phyloP scores from a whole-genome alignment of 1,140 invertebrate species.

The Scaptomyza montana region DNA sequence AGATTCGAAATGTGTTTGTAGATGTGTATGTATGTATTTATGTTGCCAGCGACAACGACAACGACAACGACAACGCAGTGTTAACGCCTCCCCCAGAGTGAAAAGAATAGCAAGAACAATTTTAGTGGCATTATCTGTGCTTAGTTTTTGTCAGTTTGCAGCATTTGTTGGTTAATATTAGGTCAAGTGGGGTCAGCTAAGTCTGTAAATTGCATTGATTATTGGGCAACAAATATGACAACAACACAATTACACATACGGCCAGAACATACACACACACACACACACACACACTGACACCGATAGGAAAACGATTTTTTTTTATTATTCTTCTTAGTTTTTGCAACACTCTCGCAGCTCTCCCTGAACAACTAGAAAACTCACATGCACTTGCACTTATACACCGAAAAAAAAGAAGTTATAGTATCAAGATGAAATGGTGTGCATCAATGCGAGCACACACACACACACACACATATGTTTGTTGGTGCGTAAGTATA shows the following conservation, averaged over 20 bases:
- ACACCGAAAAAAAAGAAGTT: background rate
- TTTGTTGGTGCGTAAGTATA: too few species aligned
- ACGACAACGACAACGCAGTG: slow-evolving; percentile 23
- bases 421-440: slow-evolving; percentile 22
- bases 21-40: background rate
- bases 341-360: background rate
- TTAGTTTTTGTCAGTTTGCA: background rate
- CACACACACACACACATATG: background rate
- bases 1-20: background rate
- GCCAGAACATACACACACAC: background rate
- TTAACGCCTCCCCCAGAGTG: slow-evolving; percentile 26
- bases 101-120: background rate
- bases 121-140: slow-evolving; percentile 2
- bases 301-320: background rate
- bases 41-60: slow-evolving; percentile 17
- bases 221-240: slow-evolving; percentile 16
- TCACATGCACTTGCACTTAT: slow-evolving; percentile 44
- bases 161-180: background rate
- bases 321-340: background rate
- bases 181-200: background rate
- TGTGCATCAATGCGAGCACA: background rate
- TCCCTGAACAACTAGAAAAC: background rate
- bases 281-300: background rate
- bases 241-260: background rate
- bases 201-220: background rate